These are phyloP conservation scores for Sphaerolaimus hirsutus DNA, from an alignment of 2,888 invertebrate species.

Conservation along the genomic window DNA sequence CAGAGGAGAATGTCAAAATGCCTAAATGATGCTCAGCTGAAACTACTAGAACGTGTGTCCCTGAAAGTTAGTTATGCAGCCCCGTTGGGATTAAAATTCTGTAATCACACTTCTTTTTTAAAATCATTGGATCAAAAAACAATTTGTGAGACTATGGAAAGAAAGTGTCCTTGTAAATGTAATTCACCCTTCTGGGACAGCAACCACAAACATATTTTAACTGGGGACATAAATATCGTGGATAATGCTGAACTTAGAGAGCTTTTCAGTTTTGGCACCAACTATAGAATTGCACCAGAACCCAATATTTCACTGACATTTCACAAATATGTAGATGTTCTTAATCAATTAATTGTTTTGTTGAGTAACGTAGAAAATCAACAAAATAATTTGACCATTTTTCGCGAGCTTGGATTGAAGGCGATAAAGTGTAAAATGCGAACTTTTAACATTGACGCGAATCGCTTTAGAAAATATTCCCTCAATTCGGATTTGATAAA, in stretches of 20 bases:
- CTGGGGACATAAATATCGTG: neutral
- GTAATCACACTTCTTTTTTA: neutral
- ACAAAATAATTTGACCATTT: too few relatives aligned
- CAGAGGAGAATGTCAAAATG: too few relatives aligned
- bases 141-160: neutral
- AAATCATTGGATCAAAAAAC: neutral
- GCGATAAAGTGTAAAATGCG: too few relatives aligned
- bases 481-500: neutral
- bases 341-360: too few relatives aligned
- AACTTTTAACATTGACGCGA: too few relatives aligned
- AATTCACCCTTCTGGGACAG: neutral
- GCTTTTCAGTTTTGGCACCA: neutral
- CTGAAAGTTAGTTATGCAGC: neutral
- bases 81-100: neutral
- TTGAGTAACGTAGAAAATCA: too few relatives aligned
- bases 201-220: neutral
- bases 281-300: neutral
- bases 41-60: too few relatives aligned
- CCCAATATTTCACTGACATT: neutral
- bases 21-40: too few relatives aligned
- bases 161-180: neutral
- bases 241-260: neutral
- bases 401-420: too few relatives aligned
- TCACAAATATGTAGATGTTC: neutral
- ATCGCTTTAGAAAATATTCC: too few relatives aligned